Evolutionary conservation across 2,888 invertebrate species (phyloP).

Genomic region (Epinotia demarniana): DNA sequence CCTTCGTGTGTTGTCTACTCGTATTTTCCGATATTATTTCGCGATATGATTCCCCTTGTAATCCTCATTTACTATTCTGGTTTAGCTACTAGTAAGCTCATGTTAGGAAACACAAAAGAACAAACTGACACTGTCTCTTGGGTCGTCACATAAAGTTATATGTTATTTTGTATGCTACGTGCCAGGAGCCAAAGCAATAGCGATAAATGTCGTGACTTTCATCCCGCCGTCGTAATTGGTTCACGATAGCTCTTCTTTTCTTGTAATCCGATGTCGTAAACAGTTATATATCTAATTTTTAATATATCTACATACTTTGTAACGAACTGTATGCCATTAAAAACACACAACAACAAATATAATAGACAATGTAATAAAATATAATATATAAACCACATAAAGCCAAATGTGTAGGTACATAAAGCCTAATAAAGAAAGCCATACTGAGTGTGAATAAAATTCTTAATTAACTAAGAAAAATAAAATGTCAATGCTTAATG

Average conservation of each 20-base stretch:
- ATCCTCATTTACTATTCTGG: constrained; percentile 36
- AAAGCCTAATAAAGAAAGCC: too few relatives aligned
- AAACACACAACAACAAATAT: too few relatives aligned
- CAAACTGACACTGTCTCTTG: constrained; percentile 19
- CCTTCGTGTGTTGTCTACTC: neutral
- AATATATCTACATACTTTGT: too few relatives aligned
- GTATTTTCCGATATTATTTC: constrained; percentile 18
- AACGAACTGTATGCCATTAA: too few relatives aligned
- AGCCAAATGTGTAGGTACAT: too few relatives aligned
- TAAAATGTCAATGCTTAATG: too few relatives aligned
- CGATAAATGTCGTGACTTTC: neutral
- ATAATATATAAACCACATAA: too few relatives aligned
- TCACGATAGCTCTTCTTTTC: neutral
- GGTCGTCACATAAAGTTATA: neutral
- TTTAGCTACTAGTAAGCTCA: constrained; percentile 28
- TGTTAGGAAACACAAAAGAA: constrained; percentile 12
- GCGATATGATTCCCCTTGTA: constrained; percentile 18
- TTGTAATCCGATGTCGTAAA: too few relatives aligned
- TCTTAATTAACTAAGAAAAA: too few relatives aligned
- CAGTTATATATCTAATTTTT: too few relatives aligned
- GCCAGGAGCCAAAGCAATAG: neutral
- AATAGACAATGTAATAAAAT: too few relatives aligned
- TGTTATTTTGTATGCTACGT: neutral
- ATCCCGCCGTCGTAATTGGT: neutral
- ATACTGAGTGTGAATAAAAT: too few relatives aligned